A percentile compares a stretch with the other conserved stretches of the same genome.
Conservation (phyloP, 2,113 vertebrate species). For the Erinaceus europaeus region DNA sequence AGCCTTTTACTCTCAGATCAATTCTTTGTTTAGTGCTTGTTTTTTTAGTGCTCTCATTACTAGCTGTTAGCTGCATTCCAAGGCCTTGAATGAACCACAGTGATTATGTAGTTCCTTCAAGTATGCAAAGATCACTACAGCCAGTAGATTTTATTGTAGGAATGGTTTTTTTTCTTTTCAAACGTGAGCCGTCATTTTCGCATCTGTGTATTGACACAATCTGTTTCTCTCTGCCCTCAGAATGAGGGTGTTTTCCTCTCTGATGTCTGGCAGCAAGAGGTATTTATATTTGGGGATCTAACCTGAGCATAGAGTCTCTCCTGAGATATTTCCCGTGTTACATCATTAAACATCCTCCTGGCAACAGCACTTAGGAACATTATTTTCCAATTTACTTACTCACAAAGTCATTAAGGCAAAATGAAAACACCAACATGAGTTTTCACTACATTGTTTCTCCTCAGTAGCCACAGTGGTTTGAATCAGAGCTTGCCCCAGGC, state of each 20-base stretch:
- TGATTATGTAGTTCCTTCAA: background rate
- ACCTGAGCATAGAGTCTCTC: background rate
- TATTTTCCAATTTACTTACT: conserved; percentile 38
- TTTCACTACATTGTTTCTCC: background rate
- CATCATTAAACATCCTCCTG: background rate
- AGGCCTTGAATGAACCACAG: background rate
- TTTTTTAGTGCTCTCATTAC: background rate
- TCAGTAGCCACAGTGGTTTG: background rate
- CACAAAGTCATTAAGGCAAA: conserved; percentile 35
- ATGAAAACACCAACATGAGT: background rate
- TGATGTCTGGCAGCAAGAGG: background rate
- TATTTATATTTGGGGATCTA: background rate
- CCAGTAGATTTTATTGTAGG: background rate
- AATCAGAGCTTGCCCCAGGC: background rate
- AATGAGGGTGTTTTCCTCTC: background rate
- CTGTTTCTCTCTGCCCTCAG: background rate
- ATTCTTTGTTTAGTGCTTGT: background rate
- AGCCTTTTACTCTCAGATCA: background rate
- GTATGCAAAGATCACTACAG: background rate
- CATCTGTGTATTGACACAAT: background rate
- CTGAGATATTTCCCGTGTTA: conserved; percentile 19
- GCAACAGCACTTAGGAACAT: background rate
- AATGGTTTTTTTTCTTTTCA: background rate
- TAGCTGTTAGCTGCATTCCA: background rate
- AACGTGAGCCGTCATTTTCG: background rate